Evolutionary conservation across 2,797 vertebrate species (phyloP), one percentile per base, ranked within the genome.

Genomic region (Argya squamiceps): DNA sequence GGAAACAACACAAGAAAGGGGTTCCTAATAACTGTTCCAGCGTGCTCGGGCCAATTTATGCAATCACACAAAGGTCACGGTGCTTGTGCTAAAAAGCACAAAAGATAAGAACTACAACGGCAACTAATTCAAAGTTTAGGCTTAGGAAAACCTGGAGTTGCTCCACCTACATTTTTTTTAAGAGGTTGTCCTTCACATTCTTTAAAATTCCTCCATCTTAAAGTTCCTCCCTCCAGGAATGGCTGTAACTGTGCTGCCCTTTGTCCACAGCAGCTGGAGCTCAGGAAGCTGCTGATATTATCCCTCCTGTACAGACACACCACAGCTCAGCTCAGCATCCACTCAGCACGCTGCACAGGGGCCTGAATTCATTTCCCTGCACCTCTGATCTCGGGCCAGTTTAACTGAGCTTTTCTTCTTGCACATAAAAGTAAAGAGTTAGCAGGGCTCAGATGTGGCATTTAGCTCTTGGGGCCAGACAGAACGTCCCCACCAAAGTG

Each of bases 1-100:
- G 97, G 97, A 98, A 98, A 97, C 95, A 93, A 50, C 96, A 97
- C 86, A 90, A 97, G 96, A 96, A 97, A 95, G 63, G 84, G 81
- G 90, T 56, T 95, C 83, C 94, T 84, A 76, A 71, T 41, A 96
- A 89, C 93, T 70, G 78, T 69, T 91, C 89, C 89, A 84, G 84
- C 53, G 2, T 32, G 78, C 93, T 75, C 75, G 9, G 78, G 96
- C 94, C 96, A 94, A 96, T 94, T 97, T 96, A 88, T 96, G 95
- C 94, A 96, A 92, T 88, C 94, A 46, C 59, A 94, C 95, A 96
- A 96, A 94, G 92, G 89, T 97, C 92, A 93, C 84, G 22, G 90
- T 6, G 93, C 82, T 81, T 96, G 95, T 63, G 69, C 94, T 88
- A 88, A 95, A 96, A 96, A 91, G 77, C 92, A 90, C 77, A 80